A percentile compares a stretch with the other conserved stretches of the same genome.
Conservation (phyloP, 2,797 vertebrate species). For the Tinamus major region DNA sequence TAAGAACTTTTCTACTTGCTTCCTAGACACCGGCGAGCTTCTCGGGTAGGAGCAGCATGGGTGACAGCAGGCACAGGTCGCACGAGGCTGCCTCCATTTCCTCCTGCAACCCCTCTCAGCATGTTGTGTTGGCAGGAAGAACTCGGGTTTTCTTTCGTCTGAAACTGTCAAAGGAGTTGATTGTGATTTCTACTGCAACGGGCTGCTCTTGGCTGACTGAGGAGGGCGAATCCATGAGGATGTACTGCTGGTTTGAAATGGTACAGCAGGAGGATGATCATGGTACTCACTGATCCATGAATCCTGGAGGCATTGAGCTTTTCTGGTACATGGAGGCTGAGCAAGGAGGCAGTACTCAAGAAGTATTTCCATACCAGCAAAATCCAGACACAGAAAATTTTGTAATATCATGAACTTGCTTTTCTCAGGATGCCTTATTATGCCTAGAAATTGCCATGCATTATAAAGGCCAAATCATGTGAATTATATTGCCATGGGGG, state of each 20-base stretch:
- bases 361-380: not conserved
- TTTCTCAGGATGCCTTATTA: not conserved
- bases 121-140: accelerated
- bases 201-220: not conserved
- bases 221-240: accelerated
- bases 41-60: not conserved
- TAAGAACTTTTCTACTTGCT: not conserved
- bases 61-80: not conserved
- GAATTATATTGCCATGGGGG: not conserved
- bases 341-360: not conserved
- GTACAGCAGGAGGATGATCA: not conserved
- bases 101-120: not conserved
- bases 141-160: not conserved
- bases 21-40: not conserved
- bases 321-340: not conserved
- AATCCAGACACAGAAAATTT: not conserved
- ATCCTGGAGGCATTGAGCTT: not conserved
- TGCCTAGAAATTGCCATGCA: not conserved
- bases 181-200: not conserved
- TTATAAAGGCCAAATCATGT: not conserved
- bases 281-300: not conserved
- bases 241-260: not conserved
- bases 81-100: not conserved
- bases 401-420: not conserved
- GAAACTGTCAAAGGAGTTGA: not conserved